Evolutionary conservation across 2,113 vertebrate genomes (phyloP), one percentile per base, ranked within the genome.

Genomic region (Sitta europaea): DNA sequence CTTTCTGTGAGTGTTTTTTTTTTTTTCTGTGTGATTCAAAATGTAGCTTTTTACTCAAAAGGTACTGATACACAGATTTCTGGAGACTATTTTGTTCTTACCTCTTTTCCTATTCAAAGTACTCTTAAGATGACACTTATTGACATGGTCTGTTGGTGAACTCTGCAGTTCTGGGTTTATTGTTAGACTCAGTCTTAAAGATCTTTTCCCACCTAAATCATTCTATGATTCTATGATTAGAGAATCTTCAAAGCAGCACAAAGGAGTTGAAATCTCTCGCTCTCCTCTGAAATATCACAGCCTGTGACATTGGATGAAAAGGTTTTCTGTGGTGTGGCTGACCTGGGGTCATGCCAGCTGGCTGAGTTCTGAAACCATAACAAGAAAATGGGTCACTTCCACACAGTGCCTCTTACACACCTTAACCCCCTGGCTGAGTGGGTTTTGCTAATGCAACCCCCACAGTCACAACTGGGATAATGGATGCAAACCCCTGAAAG

Each of bases 331-430:
- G 85, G 86, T 84, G 61, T 79, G 83, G 35, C 36, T 96, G 91
- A 91, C 90, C 88, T 91, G 77, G 22, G 76, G 84, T 67, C 74
- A 77, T 51, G 67, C n/a, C 88, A 94, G 36, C 74, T 94, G 71
- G 59, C 40, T 62, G 73, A 88, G 58, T 77, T 95, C 88, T 91
- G 77, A 96, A 92, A 81, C 57, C 68, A 63, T 23, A 78, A 62
- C 31, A 82, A 90, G 59, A 86, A 96, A 96, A 94, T 55, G 92
- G 71, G 87, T 75, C 86, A 78, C 18, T 72, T 75, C n/a, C 58
- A 66, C 65, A 54, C 29, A 43, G 35, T 59, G n/a, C 58, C 92
- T 81, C 67, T 77, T 75, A 89, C 59, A 86, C 38, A 88, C 78
- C 74, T 79, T 83, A 83, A 45, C 36, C 50, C 48, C 14, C 38